Conservation (phyloP, 2,797 vertebrate species). For the Acropternis orthonyx region DNA sequence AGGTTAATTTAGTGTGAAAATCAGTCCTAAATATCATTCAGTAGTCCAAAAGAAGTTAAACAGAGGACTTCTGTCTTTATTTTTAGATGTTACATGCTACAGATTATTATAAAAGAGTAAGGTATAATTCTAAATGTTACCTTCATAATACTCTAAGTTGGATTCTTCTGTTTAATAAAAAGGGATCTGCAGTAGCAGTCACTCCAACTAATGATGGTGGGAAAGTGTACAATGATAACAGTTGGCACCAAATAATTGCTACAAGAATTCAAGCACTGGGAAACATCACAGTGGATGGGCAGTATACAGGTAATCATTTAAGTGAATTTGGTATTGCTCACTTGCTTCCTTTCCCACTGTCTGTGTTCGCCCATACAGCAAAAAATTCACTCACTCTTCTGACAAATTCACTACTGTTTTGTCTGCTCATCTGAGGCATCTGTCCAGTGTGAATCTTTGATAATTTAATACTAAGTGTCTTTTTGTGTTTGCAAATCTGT, state of each 20-base stretch:
- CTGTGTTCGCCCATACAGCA: not conserved
- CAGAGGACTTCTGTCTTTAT: not conserved
- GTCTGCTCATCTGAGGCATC: not conserved
- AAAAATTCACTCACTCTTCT: not conserved
- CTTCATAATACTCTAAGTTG: slow-evolving; percentile 11
- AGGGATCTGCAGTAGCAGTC: slow-evolving; percentile 88
- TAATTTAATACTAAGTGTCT: not conserved
- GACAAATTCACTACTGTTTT: not conserved
- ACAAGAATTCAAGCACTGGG: slow-evolving; percentile 84
- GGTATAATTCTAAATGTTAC: not conserved
- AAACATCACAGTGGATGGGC: slow-evolving; percentile 84
- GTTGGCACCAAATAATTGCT: slow-evolving; percentile 87
- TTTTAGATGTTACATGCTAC: not conserved
- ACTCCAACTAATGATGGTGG: slow-evolving; percentile 82
- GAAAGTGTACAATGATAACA: slow-evolving; percentile 84
- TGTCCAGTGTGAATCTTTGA: not conserved
- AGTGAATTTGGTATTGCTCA: not conserved
- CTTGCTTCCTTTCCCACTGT: not conserved
- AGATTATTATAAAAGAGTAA: not conserved
- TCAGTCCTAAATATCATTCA: not conserved
- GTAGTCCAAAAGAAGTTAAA: not conserved
- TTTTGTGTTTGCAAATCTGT: not conserved
- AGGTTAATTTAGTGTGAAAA: not conserved
- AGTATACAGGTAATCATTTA: slow-evolving; percentile 73
- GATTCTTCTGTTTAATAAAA: slow-evolving; percentile 56